Evolutionary conservation across 2,113 vertebrate genomes (phyloP).

Genomic region (Epinephelus moara): DNA sequence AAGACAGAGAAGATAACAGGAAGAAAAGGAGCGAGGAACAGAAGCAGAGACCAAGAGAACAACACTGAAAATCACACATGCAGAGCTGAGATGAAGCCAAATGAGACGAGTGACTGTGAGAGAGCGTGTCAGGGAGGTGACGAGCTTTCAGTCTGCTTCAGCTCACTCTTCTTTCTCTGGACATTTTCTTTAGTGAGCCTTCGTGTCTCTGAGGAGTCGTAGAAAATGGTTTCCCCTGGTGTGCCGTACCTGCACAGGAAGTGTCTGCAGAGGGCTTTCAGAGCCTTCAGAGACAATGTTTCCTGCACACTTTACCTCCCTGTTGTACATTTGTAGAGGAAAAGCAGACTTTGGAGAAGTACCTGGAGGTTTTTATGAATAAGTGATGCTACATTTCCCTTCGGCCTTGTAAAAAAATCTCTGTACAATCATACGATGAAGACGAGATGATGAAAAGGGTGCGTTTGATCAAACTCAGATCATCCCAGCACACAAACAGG

Average conservation of each 20-base stretch:
- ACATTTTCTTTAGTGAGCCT: conserved; percentile 9
- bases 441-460: not conserved
- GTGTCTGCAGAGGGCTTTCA: not conserved
- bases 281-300: not conserved
- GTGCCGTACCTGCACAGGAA: not conserved
- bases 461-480: not conserved
- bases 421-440: not conserved
- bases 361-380: conserved; percentile 1
- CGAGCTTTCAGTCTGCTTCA: conserved; percentile 16
- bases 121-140: conserved; percentile 30
- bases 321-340: not conserved
- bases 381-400: not conserved
- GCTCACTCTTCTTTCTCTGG: conserved; percentile 2
- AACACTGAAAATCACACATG: conserved; percentile 40
- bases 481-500: not conserved
- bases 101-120: conserved; percentile 35
- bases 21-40: conserved; percentile 24
- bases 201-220: conserved; percentile 29
- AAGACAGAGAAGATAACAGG: conserved; percentile 41
- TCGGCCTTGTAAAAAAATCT: not conserved
- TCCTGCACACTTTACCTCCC: not conserved
- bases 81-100: conserved; percentile 46
- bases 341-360: not conserved
- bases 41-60: conserved; percentile 24
- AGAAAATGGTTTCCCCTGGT: conserved; percentile 6